These are phyloP conservation scores for Heterodera carotae DNA, from an alignment of 1,140 invertebrate genomes.

Conservation along the genomic window DNA sequence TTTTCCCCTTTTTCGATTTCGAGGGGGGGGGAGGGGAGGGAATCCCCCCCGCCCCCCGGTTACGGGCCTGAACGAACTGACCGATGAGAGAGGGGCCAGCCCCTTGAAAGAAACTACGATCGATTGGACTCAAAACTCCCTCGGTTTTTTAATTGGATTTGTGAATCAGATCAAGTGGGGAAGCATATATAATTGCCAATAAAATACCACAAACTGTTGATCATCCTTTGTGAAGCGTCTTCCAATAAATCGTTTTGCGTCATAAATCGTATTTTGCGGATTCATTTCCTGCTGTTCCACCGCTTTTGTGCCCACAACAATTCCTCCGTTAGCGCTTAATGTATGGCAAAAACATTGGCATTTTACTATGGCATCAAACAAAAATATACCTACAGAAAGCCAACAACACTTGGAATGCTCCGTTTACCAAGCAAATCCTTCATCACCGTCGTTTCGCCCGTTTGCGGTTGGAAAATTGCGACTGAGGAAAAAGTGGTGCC, in stretches of 20 bases:
- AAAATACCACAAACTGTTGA: conserved; percentile 61
- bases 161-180: no score
- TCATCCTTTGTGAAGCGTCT: conserved; percentile 63
- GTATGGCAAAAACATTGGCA: conserved; percentile 44
- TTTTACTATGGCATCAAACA: neutral
- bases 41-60: no score
- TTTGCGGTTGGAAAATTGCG: conserved; percentile 68
- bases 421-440: conserved; percentile 55
- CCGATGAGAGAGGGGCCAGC: no score
- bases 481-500: conserved; percentile 70
- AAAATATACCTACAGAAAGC: conserved; percentile 56
- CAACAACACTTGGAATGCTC: conserved; percentile 61
- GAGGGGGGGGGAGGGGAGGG: no score
- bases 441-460: conserved; percentile 65
- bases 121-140: no score
- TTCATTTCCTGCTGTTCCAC: conserved; percentile 68
- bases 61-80: no score
- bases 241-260: conserved; percentile 70
- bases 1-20: no score
- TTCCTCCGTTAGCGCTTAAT: conserved; percentile 57
- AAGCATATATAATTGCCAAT: neutral
- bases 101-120: no score
- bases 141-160: no score
- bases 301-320: conserved; percentile 68
- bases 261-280: conserved; percentile 69